Evolutionary conservation across 1,140 invertebrate species (phyloP), one percentile per base, ranked within the genome.

Genomic region (Drosophila kikkawai): DNA sequence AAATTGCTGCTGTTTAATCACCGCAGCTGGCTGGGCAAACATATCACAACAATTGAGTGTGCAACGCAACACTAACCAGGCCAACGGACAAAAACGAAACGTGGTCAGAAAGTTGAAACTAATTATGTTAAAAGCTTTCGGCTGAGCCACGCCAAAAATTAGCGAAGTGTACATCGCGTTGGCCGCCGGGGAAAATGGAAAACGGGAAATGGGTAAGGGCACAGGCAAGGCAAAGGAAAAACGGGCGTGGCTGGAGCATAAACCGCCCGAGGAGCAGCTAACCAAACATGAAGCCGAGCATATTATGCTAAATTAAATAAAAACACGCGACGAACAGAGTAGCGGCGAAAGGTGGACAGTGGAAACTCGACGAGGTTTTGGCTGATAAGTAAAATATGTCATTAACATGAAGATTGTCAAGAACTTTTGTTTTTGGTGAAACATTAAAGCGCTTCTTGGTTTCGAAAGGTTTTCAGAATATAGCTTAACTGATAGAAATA

Each of bases 61-160:
- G 87, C 75, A 81, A 85, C 81, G 85, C 78, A 84, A 88, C 85
- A 90, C 81, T 88, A 88, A 90, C 85, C 85, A 74, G 70, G 45
- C 70, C 85, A 90, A 84, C 85, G 79, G 68, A 85, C 78, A 88
- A 90, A 90, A 90, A 82, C 85, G 81, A 80, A 90, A 88, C 85
- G 85, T 90, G 85, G 85, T 90, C 85, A 82, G 85, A 75, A 74
- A 90, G 85, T 85, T 88, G 60, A 88, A 88, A 79, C 85, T 88
- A 88, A 90, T 90, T 90, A 90, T 82, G 85, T 85, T 90, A 90
- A 90, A 90, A 90, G 85, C 85, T 76, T 90, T 76, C 59, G 58
- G 75, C 59, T 69, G 85, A 73, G 73, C 63, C 67, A 84, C 74
- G 75, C 61, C 75, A 68, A 80, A 90, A 90, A 90, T 84, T 76